Evolutionary conservation across 2,113 vertebrate genomes (phyloP).

Genomic region (Plecotus auritus): DNA sequence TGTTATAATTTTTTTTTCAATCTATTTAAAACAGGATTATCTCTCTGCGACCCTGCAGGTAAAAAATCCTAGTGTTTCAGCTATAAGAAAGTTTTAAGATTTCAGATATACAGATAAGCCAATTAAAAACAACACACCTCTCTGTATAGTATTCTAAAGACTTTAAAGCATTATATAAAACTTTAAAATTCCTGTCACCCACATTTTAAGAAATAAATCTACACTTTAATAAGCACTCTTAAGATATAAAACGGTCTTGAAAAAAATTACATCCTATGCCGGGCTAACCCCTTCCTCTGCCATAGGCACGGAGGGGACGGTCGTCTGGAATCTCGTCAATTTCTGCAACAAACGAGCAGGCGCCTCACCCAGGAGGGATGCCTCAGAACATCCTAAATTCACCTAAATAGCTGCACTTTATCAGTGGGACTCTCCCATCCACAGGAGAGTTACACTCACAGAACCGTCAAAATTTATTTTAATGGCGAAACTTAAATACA

Average conservation of each 20-base stretch:
- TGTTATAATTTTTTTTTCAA: background rate
- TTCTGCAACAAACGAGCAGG: background rate
- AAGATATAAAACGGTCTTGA: constrained; percentile 35
- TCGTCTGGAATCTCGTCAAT: background rate
- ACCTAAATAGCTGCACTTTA: background rate
- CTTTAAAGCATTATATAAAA: constrained; percentile 67
- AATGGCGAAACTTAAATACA: background rate
- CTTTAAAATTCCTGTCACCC: constrained; percentile 57
- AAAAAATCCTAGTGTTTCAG: constrained; percentile 57
- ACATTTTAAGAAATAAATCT: constrained; percentile 48
- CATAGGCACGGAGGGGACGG: background rate
- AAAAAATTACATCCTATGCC: background rate
- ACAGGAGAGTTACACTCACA: background rate
- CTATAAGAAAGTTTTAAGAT: constrained; percentile 42
- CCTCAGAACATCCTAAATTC: background rate
- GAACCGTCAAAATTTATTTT: background rate
- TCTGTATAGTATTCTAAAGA: constrained; percentile 66
- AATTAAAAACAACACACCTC: constrained; percentile 26
- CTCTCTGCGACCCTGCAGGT: constrained; percentile 45
- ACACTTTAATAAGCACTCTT: constrained; percentile 54
- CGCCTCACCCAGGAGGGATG: background rate
- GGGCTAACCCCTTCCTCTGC: background rate
- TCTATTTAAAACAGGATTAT: background rate
- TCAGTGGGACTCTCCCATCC: background rate
- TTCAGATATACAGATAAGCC: constrained; percentile 72